Evolutionary conservation across 2,113 vertebrate genomes (phyloP), one percentile per base, ranked within the genome.

Genomic region (Brachyhypopomus occidentalis): DNA sequence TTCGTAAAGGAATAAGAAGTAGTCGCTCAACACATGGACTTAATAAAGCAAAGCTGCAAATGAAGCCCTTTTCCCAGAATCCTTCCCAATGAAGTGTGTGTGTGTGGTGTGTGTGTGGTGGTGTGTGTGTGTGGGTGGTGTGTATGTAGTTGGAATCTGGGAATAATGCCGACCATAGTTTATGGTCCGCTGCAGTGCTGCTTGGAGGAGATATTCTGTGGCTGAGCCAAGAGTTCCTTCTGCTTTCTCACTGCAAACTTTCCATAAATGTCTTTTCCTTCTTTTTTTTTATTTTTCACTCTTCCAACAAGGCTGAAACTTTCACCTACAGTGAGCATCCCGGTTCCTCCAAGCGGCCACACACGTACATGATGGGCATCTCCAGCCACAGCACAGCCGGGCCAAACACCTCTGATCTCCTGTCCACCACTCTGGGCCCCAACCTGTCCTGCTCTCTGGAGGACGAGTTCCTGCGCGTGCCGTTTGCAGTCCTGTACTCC

Each of bases 21-120:
- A 4, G 38, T 41, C 2, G 95, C 96, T 90, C 96, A 89, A 90
- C 98, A 98, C 75, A 97, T 95, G 4, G 97, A 97, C 93, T 97
- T 96, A 89, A 97, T 70, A 98, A 90, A 95, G 98, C 86, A 98
- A 92, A 88, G 96, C 96, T 23, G 96, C 96, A 81, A 7, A 64
- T 22, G 72, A 4, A 48, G 3, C 14, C 30, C 34, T 75, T 36
- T 20, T 30, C 66, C 30, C 30, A 30, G 30, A 72, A 59, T 22
- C 41, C 12, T 22, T 79, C 56, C 63, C 0, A 70, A 38, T 74
- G n/a, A n/a, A n/a, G 27, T 66, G 55, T 59, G 36, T n/a, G n/a
- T n/a, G n/a, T n/a, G n/a, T n/a, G 8, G 20, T 23, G 58, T 73
- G 25, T 66, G 55, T 59, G 36, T n/a, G 5, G 19, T 16, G n/a